These are phyloP conservation scores for Lasiommata megera DNA, from an alignment of 2,888 invertebrate species.

Conservation along the genomic window DNA sequence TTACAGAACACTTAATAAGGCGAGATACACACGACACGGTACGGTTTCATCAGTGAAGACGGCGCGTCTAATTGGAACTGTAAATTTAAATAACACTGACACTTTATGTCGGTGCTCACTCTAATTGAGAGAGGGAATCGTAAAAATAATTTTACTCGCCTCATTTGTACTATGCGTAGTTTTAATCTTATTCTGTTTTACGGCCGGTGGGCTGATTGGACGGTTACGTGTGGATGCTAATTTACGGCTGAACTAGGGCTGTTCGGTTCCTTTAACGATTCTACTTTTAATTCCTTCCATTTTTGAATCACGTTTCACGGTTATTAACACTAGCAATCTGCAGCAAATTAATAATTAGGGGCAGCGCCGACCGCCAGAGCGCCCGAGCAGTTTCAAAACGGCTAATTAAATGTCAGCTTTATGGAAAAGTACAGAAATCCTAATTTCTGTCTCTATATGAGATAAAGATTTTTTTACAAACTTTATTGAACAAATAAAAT, in stretches of 20 bases:
- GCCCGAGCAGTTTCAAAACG: not conserved
- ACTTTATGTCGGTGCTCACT: constrained; percentile 69
- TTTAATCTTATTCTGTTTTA: constrained; percentile 72
- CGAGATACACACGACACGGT: constrained; percentile 68
- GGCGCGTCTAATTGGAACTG: constrained; percentile 77
- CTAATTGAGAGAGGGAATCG: constrained; percentile 79
- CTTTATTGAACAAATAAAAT: no score
- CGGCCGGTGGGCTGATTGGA: constrained; percentile 64
- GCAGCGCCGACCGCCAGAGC: not conserved
- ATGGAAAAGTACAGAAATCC: no score
- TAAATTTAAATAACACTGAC: constrained; percentile 81
- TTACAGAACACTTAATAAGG: constrained; percentile 78
- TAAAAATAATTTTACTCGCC: constrained; percentile 79
- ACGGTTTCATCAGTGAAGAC: constrained; percentile 75
- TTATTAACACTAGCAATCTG: constrained; percentile 4
- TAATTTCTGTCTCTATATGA: no score
- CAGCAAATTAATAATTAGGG: not conserved
- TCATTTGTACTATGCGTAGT: constrained; percentile 73
- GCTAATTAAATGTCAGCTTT: not conserved
- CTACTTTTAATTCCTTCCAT: constrained; percentile 9
- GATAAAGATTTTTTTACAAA: no score
- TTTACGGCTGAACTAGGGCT: constrained; percentile 49
- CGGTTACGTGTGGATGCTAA: constrained; percentile 56
- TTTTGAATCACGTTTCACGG: constrained; percentile 6
- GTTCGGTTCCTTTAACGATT: constrained; percentile 24